These are phyloP conservation scores for Tenthredo distinguenda DNA, from an alignment of 2,888 invertebrate genomes.

Conservation along the genomic window DNA sequence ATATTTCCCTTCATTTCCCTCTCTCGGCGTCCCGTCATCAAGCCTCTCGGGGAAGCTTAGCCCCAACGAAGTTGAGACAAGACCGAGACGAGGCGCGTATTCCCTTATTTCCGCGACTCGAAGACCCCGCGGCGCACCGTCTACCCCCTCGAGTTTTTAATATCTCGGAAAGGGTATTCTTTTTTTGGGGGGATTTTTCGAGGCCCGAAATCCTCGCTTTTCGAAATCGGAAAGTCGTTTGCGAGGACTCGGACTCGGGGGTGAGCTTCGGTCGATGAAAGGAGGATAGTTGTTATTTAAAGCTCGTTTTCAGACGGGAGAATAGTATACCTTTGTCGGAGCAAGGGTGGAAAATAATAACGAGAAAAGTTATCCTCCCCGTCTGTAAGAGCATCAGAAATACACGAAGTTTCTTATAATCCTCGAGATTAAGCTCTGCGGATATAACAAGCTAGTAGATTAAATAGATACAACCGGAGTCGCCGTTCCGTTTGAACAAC, in stretches of 20 bases:
- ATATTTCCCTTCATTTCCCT: conserved; percentile 63
- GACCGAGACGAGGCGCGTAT: conserved; percentile 53
- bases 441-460: not conserved
- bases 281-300: not conserved
- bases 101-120: conserved; percentile 53
- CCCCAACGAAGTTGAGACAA: not conserved
- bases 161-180: conserved; percentile 10
- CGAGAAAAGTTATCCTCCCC: conserved; percentile 5
- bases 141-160: conserved; percentile 40
- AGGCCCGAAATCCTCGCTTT: too few relatives aligned
- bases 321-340: not conserved
- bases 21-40: conserved; percentile 54
- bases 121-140: not conserved
- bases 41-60: not conserved
- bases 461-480: conserved; percentile 6
- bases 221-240: too few relatives aligned
- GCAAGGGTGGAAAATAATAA: conserved; percentile 19
- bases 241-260: too few relatives aligned
- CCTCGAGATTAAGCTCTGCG: not conserved
- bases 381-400: not conserved
- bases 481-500: not conserved
- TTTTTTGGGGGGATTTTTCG: too few relatives aligned
- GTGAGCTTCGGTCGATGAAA: too few relatives aligned
- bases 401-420: not conserved
- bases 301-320: not conserved